Evolutionary conservation across 2,888 invertebrate species (phyloP).

Genomic region (Pachliopta kotzebuea): DNA sequence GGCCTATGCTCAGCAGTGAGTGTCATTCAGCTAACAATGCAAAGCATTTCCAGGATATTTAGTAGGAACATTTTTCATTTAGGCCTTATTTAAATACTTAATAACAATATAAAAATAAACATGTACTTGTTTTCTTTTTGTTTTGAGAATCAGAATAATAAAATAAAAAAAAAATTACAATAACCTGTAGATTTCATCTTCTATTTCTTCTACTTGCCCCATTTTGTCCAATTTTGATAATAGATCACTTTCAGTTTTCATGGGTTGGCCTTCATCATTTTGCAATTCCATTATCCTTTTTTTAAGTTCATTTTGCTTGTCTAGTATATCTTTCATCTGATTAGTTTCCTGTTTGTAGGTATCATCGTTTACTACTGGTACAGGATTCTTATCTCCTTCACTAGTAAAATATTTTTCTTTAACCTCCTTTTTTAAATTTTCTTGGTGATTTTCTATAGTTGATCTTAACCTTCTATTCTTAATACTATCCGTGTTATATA

Average conservation of each 20-base stretch:
- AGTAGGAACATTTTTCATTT: too few species aligned
- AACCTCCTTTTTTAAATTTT: conserved; percentile 23
- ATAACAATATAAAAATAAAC: too few species aligned
- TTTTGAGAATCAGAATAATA: too few species aligned
- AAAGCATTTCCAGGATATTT: too few species aligned
- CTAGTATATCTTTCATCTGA: conserved; percentile 46
- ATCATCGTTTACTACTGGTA: not conserved
- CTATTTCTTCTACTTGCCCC: conserved; percentile 72
- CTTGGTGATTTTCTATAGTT: conserved; percentile 17
- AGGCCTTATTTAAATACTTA: too few species aligned
- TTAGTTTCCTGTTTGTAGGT: conserved; percentile 28
- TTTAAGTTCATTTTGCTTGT: conserved; percentile 61
- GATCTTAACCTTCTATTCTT: conserved; percentile 6
- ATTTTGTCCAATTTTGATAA: conserved; percentile 75
- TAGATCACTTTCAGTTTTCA: conserved; percentile 63
- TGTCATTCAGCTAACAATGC: too few species aligned
- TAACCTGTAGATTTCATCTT: conserved; percentile 81
- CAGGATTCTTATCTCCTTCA: conserved; percentile 18
- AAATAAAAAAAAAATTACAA: not conserved
- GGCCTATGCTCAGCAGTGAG: too few species aligned
- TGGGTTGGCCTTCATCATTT: conserved; percentile 45
- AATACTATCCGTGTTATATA: conserved; percentile 32
- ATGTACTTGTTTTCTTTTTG: not conserved
- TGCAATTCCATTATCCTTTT: conserved; percentile 53
- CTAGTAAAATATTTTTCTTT: conserved; percentile 23